Conservation (phyloP, 2,113 vertebrate genomes). For the Lepisosteus osseus region DNA sequence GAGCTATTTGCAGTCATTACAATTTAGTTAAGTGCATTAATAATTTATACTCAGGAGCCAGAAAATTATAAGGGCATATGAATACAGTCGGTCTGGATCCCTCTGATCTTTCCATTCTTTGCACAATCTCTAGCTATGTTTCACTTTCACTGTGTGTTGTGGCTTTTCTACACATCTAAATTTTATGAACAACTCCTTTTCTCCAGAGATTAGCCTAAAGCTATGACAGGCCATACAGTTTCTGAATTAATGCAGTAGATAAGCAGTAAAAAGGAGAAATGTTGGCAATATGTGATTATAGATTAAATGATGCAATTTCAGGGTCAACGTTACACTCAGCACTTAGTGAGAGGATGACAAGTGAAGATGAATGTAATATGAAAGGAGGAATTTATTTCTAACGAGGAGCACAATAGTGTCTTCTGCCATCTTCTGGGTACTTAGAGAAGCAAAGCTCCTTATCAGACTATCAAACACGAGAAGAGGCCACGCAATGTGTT, state of each 20-base stretch:
- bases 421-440: slow-evolving; percentile 66
- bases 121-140: not conserved
- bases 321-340: slow-evolving; percentile 49
- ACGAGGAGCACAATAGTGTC: slow-evolving; percentile 39
- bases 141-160: not conserved
- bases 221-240: slow-evolving; percentile 28
- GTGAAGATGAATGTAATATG: slow-evolving; percentile 39
- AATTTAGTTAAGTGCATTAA: slow-evolving; percentile 6
- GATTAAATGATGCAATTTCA: slow-evolving; percentile 51
- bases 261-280: slow-evolving; percentile 36
- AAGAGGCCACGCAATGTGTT: no score
- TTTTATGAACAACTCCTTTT: slow-evolving; percentile 38
- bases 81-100: not conserved
- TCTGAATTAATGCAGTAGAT: slow-evolving; percentile 28
- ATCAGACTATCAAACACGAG: no score
- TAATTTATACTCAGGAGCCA: not conserved
- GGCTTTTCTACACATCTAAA: not conserved
- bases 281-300: slow-evolving; percentile 43
- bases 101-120: not conserved
- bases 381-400: slow-evolving; percentile 24
- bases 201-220: slow-evolving; percentile 19
- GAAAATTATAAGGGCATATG: not conserved
- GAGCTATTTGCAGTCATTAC: not conserved
- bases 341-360: slow-evolving; percentile 28
- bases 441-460: slow-evolving; percentile 8